Evolutionary conservation across 2,113 vertebrate genomes (phyloP), one percentile per base, ranked within the genome.

Genomic region (Phycodurus eques): DNA sequence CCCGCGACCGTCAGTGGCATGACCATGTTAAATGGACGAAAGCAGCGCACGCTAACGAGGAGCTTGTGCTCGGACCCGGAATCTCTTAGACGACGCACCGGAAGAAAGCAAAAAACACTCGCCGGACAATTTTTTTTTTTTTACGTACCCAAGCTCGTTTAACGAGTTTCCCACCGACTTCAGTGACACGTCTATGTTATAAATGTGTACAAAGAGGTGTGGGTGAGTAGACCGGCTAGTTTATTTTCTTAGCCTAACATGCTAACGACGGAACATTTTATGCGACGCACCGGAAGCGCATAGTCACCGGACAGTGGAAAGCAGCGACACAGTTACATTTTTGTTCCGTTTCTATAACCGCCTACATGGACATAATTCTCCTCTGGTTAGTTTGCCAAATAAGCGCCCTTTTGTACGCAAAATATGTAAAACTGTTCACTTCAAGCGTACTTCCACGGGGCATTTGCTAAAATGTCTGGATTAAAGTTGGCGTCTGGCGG

Each of bases 351-450:
- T 66, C 22, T 64, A 39, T 69, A 22, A n/a, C 70, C 69, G 2
- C 14, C 1, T 3, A 6, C 1, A 61, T 8, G 4, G 14, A 64
- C 76, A 79, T 87, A 82, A 87, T 75, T 81, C 71, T 78, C 66
- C 60, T 61, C 57, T 33, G 27, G 17, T 74, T 68, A 19, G 75
- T 54, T 22, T 39, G 13, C 10, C 35, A 65, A 67, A 79, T 73
- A 43, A 67, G 15, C 47, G 31, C 1, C 1, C 0, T 2, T 46
- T 27, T 49, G 33, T 27, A 3, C 33, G 31, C 39, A 4, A 9
- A 43, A 44, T 46, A 20, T 13, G 44, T 66, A 8, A 7, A 17
- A 31, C 47, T 66, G 3, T 22, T 3, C 22, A 11, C 22, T 8
- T 15, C 10, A 35, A 35, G 15, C 1, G 31, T 61, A 47, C 4